Conservation (phyloP, 2,888 invertebrate genomes). For the Dolomedes plantarius region DNA sequence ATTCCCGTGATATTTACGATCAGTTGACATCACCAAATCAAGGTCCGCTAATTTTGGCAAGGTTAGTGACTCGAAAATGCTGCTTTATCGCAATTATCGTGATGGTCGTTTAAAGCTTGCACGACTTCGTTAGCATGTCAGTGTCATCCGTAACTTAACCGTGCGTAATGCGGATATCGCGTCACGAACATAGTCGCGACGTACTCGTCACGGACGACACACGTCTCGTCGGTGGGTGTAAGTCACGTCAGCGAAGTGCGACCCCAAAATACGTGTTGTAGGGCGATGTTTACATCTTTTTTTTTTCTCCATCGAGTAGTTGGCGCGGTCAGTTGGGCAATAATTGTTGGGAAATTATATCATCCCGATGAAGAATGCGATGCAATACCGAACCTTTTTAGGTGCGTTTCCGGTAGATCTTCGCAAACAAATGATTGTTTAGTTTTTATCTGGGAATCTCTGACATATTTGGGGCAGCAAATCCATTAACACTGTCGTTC, state of each 20-base stretch:
- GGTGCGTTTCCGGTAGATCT: background rate
- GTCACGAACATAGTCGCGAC: constrained; percentile 8
- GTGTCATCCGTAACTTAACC: constrained; percentile 5
- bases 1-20: background rate
- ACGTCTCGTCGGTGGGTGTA: background rate
- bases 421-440: no score
- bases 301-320: background rate
- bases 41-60: constrained; percentile 7
- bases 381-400: background rate
- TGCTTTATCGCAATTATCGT: background rate
- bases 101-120: background rate
- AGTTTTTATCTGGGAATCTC: no score
- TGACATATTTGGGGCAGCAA: no score
- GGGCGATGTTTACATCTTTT: background rate
- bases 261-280: background rate
- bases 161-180: background rate
- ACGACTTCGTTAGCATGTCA: constrained; percentile 17
- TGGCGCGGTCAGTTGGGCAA: background rate
- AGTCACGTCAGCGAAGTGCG: constrained; percentile 7
- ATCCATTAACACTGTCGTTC: no score
- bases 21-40: background rate
- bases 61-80: constrained; percentile 1
- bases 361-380: background rate
- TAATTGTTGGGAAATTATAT: background rate
- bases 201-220: constrained; percentile 1